Conservation (phyloP, 2,888 invertebrate genomes). For the Parascotia fuliginaria region DNA sequence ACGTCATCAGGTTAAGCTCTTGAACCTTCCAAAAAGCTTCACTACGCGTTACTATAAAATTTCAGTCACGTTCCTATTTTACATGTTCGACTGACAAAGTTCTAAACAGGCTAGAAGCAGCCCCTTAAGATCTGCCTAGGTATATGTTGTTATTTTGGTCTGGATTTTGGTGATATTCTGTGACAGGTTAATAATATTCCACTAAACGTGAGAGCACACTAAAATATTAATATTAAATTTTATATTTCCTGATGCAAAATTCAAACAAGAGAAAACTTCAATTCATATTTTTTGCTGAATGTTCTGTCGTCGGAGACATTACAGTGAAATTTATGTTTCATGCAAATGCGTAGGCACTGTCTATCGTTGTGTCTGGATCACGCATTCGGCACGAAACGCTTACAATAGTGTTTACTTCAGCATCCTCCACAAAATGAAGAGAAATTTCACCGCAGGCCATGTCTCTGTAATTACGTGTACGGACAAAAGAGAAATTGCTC, state of each 20-base stretch:
- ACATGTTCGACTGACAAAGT: too few species aligned
- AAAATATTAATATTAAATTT: too few species aligned
- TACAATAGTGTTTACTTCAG: slow-evolving; percentile 29
- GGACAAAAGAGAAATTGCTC: slow-evolving; percentile 47
- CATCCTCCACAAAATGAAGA: slow-evolving; percentile 24
- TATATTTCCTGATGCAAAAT: neutral
- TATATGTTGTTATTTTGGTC: too few species aligned
- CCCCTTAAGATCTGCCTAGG: too few species aligned
- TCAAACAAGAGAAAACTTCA: slow-evolving; percentile 2
- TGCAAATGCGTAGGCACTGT: slow-evolving; percentile 48
- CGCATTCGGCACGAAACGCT: slow-evolving; percentile 22
- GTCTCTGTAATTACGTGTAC: slow-evolving; percentile 48
- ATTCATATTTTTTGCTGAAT: slow-evolving; percentile 11
- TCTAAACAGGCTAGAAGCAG: too few species aligned
- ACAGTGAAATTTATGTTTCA: slow-evolving; percentile 36
- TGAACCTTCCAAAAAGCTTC: neutral
- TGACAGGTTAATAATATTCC: too few species aligned
- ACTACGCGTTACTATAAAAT: neutral
- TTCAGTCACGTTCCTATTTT: neutral
- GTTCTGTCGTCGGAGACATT: slow-evolving; percentile 17
- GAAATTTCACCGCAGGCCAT: slow-evolving; percentile 23
- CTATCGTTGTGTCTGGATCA: slow-evolving; percentile 47
- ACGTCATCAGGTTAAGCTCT: slow-evolving; percentile 26
- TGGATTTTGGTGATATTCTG: too few species aligned
- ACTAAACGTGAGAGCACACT: too few species aligned